Percentiles rank a stretch among this genome's conserved stretches.
These are phyloP conservation scores for Drosophila ustulata DNA, from an alignment of 2,888 invertebrate species.

Conservation along the genomic window DNA sequence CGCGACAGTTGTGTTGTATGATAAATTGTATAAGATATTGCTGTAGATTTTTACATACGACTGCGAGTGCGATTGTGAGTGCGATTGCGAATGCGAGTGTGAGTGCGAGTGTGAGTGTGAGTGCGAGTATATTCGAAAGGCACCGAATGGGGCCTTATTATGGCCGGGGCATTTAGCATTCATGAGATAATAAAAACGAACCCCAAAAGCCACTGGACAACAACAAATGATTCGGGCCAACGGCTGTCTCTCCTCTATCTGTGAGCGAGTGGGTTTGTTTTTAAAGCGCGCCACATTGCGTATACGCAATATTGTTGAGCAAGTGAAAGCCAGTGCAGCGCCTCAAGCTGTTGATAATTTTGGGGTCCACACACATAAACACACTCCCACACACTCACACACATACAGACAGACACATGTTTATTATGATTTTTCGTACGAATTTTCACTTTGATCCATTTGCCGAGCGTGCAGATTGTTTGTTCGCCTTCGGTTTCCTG, in stretches of 20 bases:
- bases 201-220: constrained; percentile 70
- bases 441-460: constrained; percentile 78
- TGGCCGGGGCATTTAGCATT: constrained; percentile 75
- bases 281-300: constrained; percentile 65
- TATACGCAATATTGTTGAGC: constrained; percentile 70
- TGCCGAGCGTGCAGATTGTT: constrained; percentile 56
- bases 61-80: constrained; percentile 9
- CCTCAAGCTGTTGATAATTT: constrained; percentile 77
- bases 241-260: constrained; percentile 26
- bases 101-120: not conserved
- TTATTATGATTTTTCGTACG: constrained; percentile 39
- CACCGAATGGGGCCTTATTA: constrained; percentile 51
- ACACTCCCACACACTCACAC: constrained; percentile 26
- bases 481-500: constrained; percentile 54
- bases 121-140: constrained; percentile 20
- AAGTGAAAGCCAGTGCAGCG: constrained; percentile 66
- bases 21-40: constrained; percentile 76
- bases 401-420: constrained; percentile 25
- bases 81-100: constrained; percentile 9
- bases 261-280: constrained; percentile 22
- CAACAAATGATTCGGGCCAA: constrained; percentile 73
- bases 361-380: constrained; percentile 38
- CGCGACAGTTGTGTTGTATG: constrained; percentile 69
- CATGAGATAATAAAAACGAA: constrained; percentile 78
- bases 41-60: constrained; percentile 68